Base-by-base conservation (phyloP, 2,113 vertebrate genomes). In the Junco hyemalis region DNA sequence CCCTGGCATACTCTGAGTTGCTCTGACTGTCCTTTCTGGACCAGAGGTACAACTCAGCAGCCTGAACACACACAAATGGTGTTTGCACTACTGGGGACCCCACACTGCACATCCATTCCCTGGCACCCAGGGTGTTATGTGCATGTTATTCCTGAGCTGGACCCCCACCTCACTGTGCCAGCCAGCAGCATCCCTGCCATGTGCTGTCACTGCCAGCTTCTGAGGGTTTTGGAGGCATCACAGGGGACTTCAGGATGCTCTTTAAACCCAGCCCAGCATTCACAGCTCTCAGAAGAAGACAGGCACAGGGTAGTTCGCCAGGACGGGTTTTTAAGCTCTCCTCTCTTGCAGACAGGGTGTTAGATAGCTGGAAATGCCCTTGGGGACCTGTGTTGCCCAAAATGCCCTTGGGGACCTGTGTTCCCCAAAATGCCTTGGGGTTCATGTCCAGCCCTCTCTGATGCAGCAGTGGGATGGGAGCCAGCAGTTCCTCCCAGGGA, bases 11-110 rank as follows among this genome's bases (percentile, higher is more conserved):
- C 13, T 12, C 38, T 18, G 15, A 24, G 35, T 48, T 61, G 53
- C 59, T 76, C 25, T 1, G 0, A 28, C 8, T 0, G 0, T 51
- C 72, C 35, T 47, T 5, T 1, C 80, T 60, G 87, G 48, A 12
- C 28, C 56, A 38, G 65, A 2, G 1, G 9, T 29, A 2, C 0
- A 6, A 57, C 22, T 70, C 66, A 24, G 47, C 66, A 53, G 15
- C 42, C 72, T 89, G 85, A 68, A 8, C 51, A 59, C 19, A 14
- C 23, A 19, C 22, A 8, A 8, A 12, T 9, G 21, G 7, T 35
- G 44, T 69, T 82, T 50, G 54, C 24, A 16, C 35, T 14, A 0
- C 25, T 2, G 9, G 18, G 65, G 23, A 70, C 36, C 61, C 56
- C 12, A 0, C 3, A 0, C 0, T 57, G n/a, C 42, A 18, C 59